phyloP scores from a whole-genome alignment of 2,888 invertebrate genomes.

The Apodemia duryi region DNA sequence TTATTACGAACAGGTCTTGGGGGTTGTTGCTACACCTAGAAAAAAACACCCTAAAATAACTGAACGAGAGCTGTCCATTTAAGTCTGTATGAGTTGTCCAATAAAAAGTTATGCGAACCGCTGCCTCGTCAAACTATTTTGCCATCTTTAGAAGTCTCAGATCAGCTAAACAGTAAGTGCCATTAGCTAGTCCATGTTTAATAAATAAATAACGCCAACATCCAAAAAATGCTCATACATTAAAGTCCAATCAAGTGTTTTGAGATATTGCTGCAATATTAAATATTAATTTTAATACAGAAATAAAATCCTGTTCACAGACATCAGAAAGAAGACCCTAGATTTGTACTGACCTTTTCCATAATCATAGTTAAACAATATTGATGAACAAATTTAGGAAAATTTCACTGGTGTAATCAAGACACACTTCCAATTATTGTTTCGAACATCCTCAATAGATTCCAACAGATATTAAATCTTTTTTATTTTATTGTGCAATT shows the following conservation, averaged over 20 bases:
- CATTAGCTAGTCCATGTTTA: conserved; percentile 55
- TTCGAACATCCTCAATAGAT: conserved; percentile 35
- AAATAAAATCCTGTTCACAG: conserved; percentile 55
- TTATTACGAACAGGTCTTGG: conserved; percentile 59
- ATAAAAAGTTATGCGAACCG: conserved; percentile 43
- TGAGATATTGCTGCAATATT: conserved; percentile 76
- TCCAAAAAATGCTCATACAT: conserved; percentile 68
- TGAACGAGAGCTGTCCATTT: conserved; percentile 48
- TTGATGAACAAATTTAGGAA: conserved; percentile 34
- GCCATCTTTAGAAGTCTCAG: conserved; percentile 51
- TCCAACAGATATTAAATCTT: conserved; percentile 38
- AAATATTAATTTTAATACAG: conserved; percentile 77
- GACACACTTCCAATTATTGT: conserved; percentile 41
- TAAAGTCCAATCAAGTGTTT: conserved; percentile 72
- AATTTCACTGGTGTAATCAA: conserved; percentile 43
- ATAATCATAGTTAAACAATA: conserved; percentile 32
- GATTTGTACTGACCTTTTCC: conserved; percentile 71
- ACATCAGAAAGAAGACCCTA: conserved; percentile 65
- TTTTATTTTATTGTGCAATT: conserved; percentile 44
- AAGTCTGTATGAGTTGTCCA: conserved; percentile 39
- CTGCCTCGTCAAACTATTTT: conserved; percentile 48
- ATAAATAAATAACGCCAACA: conserved; percentile 71
- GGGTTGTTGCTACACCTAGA: conserved; percentile 69
- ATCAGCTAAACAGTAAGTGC: conserved; percentile 64
- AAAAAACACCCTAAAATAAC: conserved; percentile 77